A percentile compares a stretch with the other conserved stretches of the same genome.
Conservation (phyloP, 2,888 invertebrate species). For the Stenurella melanura region DNA sequence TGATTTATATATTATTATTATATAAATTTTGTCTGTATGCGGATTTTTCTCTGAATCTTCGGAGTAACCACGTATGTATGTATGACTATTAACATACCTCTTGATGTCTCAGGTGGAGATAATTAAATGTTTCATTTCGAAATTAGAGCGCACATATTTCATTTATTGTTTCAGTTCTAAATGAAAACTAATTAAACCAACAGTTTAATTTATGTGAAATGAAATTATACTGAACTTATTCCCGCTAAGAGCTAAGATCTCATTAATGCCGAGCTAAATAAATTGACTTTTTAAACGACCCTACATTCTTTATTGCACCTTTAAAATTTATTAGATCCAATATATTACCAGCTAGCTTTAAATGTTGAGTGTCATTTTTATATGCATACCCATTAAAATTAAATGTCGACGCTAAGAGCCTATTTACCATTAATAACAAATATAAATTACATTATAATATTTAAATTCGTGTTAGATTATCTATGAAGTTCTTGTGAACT, state of each 20-base stretch:
- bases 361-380: conserved; percentile 49
- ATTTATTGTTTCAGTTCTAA: conserved; percentile 43
- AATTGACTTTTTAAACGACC: conserved; percentile 57
- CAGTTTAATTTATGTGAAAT: conserved; percentile 47
- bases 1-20: no score
- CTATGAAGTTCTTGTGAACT: not conserved
- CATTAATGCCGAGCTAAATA: conserved; percentile 55
- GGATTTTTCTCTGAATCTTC: no score
- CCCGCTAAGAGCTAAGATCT: conserved; percentile 50
- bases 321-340: conserved; percentile 54
- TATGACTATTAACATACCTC: not conserved
- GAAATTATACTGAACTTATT: conserved; percentile 48
- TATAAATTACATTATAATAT: conserved; percentile 33
- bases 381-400: conserved; percentile 49
- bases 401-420: conserved; percentile 42
- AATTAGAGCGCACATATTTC: conserved; percentile 5
- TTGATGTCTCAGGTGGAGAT: not conserved
- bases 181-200: conserved; percentile 47
- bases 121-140: not conserved
- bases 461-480: conserved; percentile 23
- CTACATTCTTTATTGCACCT: conserved; percentile 56
- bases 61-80: no score
- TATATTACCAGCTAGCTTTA: conserved; percentile 50
- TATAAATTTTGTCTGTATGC: no score
- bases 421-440: conserved; percentile 41